These are phyloP conservation scores for Brachypteracias leptosomus DNA, from an alignment of 2,113 vertebrate species.

Conservation along the genomic window DNA sequence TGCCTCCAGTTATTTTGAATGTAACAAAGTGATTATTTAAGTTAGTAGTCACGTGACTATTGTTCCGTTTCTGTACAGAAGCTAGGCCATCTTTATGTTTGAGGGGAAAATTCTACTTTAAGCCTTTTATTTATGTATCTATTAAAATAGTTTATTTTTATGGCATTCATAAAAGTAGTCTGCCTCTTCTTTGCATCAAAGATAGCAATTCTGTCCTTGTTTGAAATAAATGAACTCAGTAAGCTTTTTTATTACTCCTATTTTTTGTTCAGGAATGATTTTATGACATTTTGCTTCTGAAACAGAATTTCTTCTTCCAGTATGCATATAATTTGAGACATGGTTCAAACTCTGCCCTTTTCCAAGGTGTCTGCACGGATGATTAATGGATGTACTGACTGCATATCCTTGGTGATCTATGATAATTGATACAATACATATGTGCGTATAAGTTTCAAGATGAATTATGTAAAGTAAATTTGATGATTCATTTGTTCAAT, in stretches of 20 bases:
- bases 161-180: slow-evolving; percentile 53
- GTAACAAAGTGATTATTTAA: slow-evolving; percentile 63
- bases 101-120: slow-evolving; percentile 11
- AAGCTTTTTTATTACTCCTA: not conserved
- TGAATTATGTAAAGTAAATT: not conserved
- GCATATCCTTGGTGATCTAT: not conserved
- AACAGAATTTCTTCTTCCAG: not conserved
- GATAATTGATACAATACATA: not conserved
- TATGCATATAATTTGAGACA: not conserved
- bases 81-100: slow-evolving; percentile 45
- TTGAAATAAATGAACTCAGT: not conserved
- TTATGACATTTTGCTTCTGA: not conserved
- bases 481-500: not conserved
- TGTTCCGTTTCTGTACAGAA: slow-evolving; percentile 56
- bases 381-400: not conserved
- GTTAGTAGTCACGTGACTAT: slow-evolving; percentile 29
- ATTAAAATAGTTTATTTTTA: slow-evolving; percentile 81
- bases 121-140: slow-evolving; percentile 76
- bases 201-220: not conserved
- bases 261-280: not conserved
- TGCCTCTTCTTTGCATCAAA: slow-evolving; percentile 1
- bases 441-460: not conserved
- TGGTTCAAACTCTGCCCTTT: not conserved
- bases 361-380: not conserved
- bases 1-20: slow-evolving; percentile 64